Conservation (phyloP, 2,797 vertebrate species). For the Takifugu ocellatus region DNA sequence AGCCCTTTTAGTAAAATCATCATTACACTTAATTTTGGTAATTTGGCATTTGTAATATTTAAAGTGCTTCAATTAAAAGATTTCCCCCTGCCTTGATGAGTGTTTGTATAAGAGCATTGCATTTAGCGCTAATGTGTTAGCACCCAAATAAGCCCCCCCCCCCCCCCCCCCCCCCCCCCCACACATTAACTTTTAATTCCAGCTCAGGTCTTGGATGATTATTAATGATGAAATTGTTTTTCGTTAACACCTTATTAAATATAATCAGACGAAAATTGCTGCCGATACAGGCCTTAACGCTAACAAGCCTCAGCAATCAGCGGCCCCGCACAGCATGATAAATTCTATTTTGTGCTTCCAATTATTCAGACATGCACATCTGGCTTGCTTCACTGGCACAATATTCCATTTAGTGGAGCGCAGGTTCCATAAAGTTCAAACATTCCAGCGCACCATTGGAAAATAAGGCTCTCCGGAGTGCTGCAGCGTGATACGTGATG, state of each 20-base stretch:
- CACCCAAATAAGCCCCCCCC: constrained; percentile 21
- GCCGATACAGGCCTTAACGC: constrained; percentile 3
- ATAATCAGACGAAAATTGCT: constrained; percentile 16
- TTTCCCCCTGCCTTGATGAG: too few relatives aligned
- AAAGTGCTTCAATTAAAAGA: too few relatives aligned
- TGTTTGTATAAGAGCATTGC: too few relatives aligned
- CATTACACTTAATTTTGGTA: too few relatives aligned
- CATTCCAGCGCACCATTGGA: neutral
- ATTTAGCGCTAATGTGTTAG: constrained; percentile 41
- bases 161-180: constrained; percentile 3
- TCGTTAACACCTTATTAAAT: constrained; percentile 19
- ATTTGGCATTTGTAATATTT: too few relatives aligned
- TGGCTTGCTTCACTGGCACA: constrained; percentile 1
- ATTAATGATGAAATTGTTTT: constrained; percentile 13
- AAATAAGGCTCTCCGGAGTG: constrained; percentile 6
- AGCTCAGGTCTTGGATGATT: neutral
- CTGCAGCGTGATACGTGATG: constrained; percentile 1
- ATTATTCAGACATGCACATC: constrained; percentile 18
- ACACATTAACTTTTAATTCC: constrained; percentile 7
- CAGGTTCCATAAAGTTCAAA: constrained; percentile 1
- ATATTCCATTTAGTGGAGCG: neutral
- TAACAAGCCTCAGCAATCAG: constrained; percentile 12
- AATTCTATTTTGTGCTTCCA: neutral
- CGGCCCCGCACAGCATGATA: constrained; percentile 1
- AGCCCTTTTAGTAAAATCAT: too few relatives aligned